Percentiles rank a stretch among this genome's conserved stretches.
Conservation (phyloP, 2,113 vertebrate species). For the Centropus bengalensis region DNA sequence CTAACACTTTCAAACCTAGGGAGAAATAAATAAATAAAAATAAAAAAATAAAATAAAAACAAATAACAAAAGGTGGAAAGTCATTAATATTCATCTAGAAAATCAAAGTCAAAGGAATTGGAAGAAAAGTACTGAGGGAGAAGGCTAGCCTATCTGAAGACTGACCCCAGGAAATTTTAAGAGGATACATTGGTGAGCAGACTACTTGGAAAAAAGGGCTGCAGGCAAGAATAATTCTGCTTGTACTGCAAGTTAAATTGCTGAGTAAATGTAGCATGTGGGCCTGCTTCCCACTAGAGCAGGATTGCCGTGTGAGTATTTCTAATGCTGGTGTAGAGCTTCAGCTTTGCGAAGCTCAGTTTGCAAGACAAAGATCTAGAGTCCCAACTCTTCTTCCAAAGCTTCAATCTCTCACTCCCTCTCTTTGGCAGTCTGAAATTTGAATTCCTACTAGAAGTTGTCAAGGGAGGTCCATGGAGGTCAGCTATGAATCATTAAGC, state of each 20-base stretch:
- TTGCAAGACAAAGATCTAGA: background rate
- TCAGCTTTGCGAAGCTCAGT: background rate
- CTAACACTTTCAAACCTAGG: constrained; percentile 87
- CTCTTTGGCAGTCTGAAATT: background rate
- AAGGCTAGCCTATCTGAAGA: background rate
- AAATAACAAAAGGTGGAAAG: background rate
- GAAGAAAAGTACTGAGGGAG: background rate
- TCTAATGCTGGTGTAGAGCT: background rate
- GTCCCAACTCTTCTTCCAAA: background rate
- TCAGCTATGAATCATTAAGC: background rate
- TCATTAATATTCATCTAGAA: background rate
- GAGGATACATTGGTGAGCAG: background rate
- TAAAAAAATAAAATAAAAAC: background rate
- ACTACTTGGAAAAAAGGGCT: background rate
- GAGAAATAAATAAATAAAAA: background rate
- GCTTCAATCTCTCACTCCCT: background rate
- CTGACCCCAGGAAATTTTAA: background rate
- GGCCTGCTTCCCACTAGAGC: background rate
- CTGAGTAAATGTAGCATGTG: background rate
- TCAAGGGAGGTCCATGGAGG: background rate
- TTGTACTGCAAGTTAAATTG: background rate
- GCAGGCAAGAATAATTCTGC: background rate
- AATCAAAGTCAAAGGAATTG: background rate
- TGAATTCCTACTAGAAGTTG: background rate
- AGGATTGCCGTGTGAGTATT: background rate